phyloP scores from a whole-genome alignment of 92 coral and sea anemone genomes.

The Galaxea fascicularis region DNA sequence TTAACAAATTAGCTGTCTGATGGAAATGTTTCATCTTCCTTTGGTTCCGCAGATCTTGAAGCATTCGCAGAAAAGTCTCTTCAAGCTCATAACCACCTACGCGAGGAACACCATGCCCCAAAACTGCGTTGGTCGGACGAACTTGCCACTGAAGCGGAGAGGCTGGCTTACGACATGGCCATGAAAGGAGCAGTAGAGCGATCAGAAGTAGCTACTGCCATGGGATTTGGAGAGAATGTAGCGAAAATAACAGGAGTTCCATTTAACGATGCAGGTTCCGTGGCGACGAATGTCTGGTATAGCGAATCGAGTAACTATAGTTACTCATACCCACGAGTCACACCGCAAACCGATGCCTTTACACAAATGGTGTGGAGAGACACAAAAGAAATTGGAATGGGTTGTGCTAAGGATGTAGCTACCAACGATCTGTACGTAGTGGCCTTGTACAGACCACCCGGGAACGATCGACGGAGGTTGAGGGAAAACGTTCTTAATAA shows the following conservation, averaged over 20 bases:
- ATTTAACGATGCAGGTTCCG: conserved; percentile 93
- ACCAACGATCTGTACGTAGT: conserved; percentile 96
- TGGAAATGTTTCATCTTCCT: background rate
- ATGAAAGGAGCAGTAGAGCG: conserved; percentile 87
- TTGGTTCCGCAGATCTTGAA: conserved; percentile 77
- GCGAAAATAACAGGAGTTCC: conserved; percentile 85
- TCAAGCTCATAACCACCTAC: conserved; percentile 85
- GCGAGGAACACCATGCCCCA: conserved; percentile 81
- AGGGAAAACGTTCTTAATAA: conserved; percentile 78
- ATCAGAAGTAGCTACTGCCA: conserved; percentile 64
- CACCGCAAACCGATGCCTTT: conserved; percentile 88
- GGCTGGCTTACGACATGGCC: conserved; percentile 95
- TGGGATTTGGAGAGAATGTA: conserved; percentile 93
- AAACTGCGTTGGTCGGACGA: conserved; percentile 94
- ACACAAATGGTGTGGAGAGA: conserved; percentile 92
- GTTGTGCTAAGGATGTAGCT: conserved; percentile 92
- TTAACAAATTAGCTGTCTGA: too few relatives aligned
- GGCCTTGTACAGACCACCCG: conserved; percentile 90
- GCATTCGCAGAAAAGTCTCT: conserved; percentile 93
- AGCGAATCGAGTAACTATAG: conserved; percentile 87
- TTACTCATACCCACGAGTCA: conserved; percentile 88
- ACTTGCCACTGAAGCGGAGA: conserved; percentile 93
- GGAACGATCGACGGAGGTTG: conserved; percentile 74
- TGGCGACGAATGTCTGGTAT: conserved; percentile 93
- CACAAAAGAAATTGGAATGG: conserved; percentile 90